Evolutionary conservation across 1,140 invertebrate genomes (phyloP).

Genomic region (Drosophila ercepeae): DNA sequence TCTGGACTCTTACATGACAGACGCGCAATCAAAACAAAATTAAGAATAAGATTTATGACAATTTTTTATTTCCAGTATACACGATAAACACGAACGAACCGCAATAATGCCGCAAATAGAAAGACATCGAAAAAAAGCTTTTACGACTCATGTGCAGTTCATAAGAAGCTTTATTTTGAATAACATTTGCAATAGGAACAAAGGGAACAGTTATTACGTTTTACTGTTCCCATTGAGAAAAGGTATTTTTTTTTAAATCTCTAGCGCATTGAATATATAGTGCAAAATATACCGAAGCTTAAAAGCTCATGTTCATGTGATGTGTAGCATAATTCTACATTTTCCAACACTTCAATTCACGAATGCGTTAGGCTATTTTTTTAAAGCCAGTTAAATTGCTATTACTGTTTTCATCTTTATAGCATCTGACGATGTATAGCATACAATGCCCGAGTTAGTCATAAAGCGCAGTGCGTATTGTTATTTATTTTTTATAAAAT

Average conservation of each 20-base stretch:
- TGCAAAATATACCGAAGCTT: not conserved
- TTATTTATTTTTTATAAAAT: not conserved
- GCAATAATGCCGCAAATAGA: conserved; percentile 52
- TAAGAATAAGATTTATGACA: conserved; percentile 31
- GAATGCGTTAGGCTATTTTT: no score
- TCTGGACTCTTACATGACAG: not conserved
- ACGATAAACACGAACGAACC: conserved; percentile 40
- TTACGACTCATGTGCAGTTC: conserved; percentile 2
- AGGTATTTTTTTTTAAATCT: not conserved
- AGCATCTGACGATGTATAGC: not conserved
- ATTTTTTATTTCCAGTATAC: conserved; percentile 42
- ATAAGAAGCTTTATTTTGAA: not conserved
- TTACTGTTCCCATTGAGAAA: not conserved
- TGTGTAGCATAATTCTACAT: no score
- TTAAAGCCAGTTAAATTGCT: no score
- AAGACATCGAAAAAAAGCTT: conserved; percentile 42
- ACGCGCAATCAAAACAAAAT: conserved; percentile 51
- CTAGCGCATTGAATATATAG: not conserved
- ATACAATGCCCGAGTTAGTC: not conserved
- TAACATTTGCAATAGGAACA: not conserved
- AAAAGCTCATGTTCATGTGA: no score
- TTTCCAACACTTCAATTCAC: no score
- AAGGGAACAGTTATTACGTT: not conserved
- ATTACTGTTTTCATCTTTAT: no score
- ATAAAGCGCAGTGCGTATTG: not conserved